phyloP scores from a whole-genome alignment of 1,140 invertebrate species.

The Trichonephila inaurata region DNA sequence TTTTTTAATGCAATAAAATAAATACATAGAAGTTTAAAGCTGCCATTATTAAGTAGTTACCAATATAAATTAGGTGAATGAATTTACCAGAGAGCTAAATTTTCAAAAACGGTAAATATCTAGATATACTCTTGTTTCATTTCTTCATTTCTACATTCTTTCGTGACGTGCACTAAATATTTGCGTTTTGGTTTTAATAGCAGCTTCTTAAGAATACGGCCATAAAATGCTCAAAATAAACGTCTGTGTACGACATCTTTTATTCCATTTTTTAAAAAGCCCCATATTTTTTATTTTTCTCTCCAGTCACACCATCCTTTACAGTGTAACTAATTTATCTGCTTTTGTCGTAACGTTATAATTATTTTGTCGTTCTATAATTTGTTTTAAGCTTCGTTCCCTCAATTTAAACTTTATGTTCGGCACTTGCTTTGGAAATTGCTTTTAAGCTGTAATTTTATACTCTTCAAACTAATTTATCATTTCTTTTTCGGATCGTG shows the following conservation, averaged over 20 bases:
- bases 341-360: constrained; percentile 64
- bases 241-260: constrained; percentile 48
- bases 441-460: constrained; percentile 70
- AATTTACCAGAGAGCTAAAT: too few relatives aligned
- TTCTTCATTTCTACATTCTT: neutral
- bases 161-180: neutral
- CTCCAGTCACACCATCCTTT: neutral
- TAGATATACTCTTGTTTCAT: neutral
- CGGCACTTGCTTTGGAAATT: constrained; percentile 62
- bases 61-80: too few relatives aligned
- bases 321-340: constrained; percentile 63
- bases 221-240: constrained; percentile 55
- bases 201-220: constrained; percentile 27
- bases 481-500: constrained; percentile 60
- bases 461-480: constrained; percentile 68
- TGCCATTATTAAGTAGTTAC: too few relatives aligned
- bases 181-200: neutral
- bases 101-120: too few relatives aligned
- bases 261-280: constrained; percentile 34
- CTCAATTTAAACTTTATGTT: constrained; percentile 66
- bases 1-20: too few relatives aligned
- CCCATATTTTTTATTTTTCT: neutral
- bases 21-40: too few relatives aligned
- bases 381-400: constrained; percentile 55
- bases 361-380: constrained; percentile 66